Evolutionary conservation across 2,797 vertebrate species (phyloP).

Genomic region (Pelodytes ibericus): DNA sequence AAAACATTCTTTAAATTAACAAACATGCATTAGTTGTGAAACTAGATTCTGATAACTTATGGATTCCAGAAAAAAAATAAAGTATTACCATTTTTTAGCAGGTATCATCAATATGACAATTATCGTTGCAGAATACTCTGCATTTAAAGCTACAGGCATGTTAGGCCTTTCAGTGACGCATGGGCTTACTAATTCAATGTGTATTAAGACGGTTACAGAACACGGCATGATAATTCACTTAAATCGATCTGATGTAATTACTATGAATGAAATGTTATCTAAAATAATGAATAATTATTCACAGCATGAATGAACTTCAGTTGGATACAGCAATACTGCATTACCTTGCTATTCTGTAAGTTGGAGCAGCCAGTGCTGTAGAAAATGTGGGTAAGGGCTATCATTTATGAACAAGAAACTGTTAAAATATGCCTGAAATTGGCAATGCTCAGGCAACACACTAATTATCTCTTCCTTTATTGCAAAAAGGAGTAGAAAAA

Average conservation of each 20-base stretch:
- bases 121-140: too few relatives aligned
- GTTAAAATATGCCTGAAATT: constrained; percentile 38
- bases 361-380: background rate
- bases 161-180: too few relatives aligned
- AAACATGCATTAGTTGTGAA: too few relatives aligned
- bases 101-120: too few relatives aligned
- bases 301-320: background rate
- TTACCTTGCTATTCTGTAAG: background rate
- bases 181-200: too few relatives aligned
- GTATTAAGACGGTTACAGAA: background rate
- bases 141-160: too few relatives aligned
- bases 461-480: constrained; percentile 49
- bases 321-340: background rate
- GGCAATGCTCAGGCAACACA: constrained; percentile 39
- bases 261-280: background rate
- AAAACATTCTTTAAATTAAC: too few relatives aligned
- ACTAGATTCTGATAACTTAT: too few relatives aligned
- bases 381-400: background rate
- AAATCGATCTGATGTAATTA: background rate
- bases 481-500: constrained; percentile 34
- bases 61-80: too few relatives aligned
- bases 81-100: too few relatives aligned
- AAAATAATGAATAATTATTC: background rate
- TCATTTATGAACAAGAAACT: constrained; percentile 17
- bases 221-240: background rate